These are phyloP conservation scores for Aphidius colemani DNA, from an alignment of 2,888 invertebrate genomes.

Conservation along the genomic window DNA sequence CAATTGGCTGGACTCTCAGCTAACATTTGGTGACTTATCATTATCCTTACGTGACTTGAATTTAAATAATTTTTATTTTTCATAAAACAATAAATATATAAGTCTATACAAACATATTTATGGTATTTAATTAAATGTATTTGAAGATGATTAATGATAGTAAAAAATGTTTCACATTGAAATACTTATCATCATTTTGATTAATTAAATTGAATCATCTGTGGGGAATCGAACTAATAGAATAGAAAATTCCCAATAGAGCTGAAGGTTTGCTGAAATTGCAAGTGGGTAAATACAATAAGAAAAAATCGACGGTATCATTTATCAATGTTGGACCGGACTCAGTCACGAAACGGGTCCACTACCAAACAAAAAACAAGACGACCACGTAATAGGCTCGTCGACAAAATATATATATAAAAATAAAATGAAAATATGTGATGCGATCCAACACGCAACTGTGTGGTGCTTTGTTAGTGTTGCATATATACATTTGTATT, in stretches of 20 bases:
- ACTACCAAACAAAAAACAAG: slow-evolving; percentile 29
- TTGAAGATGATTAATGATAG: slow-evolving; percentile 6
- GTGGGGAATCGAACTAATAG: slow-evolving; percentile 23
- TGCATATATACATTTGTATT: not conserved
- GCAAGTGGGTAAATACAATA: slow-evolving; percentile 21
- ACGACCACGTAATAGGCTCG: not conserved
- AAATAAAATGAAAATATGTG: not conserved
- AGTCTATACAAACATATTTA: too few relatives aligned
- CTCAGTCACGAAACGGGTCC: slow-evolving; percentile 38
- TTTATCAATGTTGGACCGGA: slow-evolving; percentile 44
- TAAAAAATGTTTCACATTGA: slow-evolving; percentile 9
- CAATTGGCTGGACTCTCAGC: too few relatives aligned
- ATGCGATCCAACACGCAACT: slow-evolving; percentile 10
- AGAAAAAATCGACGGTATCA: slow-evolving; percentile 34
- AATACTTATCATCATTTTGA: not conserved
- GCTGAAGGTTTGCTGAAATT: slow-evolving; percentile 16
- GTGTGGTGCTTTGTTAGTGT: slow-evolving; percentile 22
- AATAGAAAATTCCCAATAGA: slow-evolving; percentile 15
- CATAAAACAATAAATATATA: too few relatives aligned
- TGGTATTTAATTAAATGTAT: too few relatives aligned
- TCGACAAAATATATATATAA: not conserved
- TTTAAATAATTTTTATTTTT: too few relatives aligned
- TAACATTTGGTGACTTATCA: too few relatives aligned
- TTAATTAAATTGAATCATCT: slow-evolving; percentile 3
- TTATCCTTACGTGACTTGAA: too few relatives aligned